Evolutionary conservation across 2,797 vertebrate genomes (phyloP), one percentile per base, ranked within the genome.

Genomic region (Toxotes lorentzi): DNA sequence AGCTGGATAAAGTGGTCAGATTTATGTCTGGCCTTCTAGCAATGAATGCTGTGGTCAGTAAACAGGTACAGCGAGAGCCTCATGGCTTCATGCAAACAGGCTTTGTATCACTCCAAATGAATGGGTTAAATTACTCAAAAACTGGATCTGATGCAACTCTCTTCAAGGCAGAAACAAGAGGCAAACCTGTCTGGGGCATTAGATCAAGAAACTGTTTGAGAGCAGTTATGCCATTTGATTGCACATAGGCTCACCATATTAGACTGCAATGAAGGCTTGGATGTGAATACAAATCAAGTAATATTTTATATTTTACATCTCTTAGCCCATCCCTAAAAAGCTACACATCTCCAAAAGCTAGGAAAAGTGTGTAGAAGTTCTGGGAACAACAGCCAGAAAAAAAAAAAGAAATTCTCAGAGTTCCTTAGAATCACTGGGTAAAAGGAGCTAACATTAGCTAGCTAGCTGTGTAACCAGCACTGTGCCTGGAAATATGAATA

Each of bases 21-120:
- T 80, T 64, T 38, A 81, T 67, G 75, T 85, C 85, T 87, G 79
- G 13, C 53, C 32, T 70, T 69, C 47, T 32, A 74, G 63, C 53
- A 65, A 51, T 48, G 23, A 65, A 45, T 5, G 16, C 7, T 68
- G 14, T 60, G 14, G 41, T 47, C 35, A 48, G 48, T 77, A 70
- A 83, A 83, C 45, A 69, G 24, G 30, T 24, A 32, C 16, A 19
- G 23, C 45, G 17, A 58, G 38, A 30, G 48, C 34, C 51, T 40
- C 1, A 8, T 56, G 21, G 17, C 59, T 56, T 56, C 54, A 75
- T 38, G 30, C 45, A 76, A 63, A 73, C 7, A 2, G 40, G 38
- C 54, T 67, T 77, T 7, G 45, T 63, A 51, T 10, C 23, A 59
- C 68, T 81, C 24, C 54, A 77, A 41, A n/a, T 27, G 40, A 51